Evolutionary conservation across 2,113 vertebrate genomes (phyloP), one percentile per base, ranked within the genome.

Genomic region (Alethe diademata): DNA sequence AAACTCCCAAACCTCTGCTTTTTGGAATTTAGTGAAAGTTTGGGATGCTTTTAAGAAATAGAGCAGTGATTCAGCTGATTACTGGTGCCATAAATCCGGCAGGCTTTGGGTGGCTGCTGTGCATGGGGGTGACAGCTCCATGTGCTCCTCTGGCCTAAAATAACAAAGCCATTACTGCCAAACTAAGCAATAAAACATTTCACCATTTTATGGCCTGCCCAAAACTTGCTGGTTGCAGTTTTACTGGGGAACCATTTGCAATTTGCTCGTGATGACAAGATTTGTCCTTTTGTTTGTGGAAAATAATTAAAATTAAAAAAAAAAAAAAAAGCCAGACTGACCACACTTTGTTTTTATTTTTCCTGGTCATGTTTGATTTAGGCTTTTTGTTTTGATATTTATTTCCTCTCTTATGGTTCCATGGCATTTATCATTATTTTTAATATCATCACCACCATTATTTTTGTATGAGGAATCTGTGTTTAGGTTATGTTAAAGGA

Each of bases 31-130:
- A 24, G 19, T 11, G 58, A 11, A 81, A 78, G 7, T 51, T 47
- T 20, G 57, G 35, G 61, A 43, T 82, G 50, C 14, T 71, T 71
- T 79, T 19, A 61, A 81, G 78, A 66, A 73, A 43, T 26, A 74
- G 36, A 82, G 64, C 48, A 58, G 78, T 40, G 92, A 42, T 94
- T 56, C 33, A 48, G 76, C 66, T 93, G 87, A 76, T 89, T 86
- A 92, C 82, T 88, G 70, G 47, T 33, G 78, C 87, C 58, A 71
- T 95, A 78, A 97, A 92, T 80, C 73, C 9, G 1, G 33, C 70
- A 80, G 70, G 78, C 53, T 75, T 93, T 84, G 72, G 53, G 79
- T 83, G 88, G 69, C 20, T 90, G 61, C 91, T 72, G 12, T 45
- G 38, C 36, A 9, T 17, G 45, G 26, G 31, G 58, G 25, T 42